Conservation (phyloP, 2,888 invertebrate genomes). For the Pelosia muscerda region DNA sequence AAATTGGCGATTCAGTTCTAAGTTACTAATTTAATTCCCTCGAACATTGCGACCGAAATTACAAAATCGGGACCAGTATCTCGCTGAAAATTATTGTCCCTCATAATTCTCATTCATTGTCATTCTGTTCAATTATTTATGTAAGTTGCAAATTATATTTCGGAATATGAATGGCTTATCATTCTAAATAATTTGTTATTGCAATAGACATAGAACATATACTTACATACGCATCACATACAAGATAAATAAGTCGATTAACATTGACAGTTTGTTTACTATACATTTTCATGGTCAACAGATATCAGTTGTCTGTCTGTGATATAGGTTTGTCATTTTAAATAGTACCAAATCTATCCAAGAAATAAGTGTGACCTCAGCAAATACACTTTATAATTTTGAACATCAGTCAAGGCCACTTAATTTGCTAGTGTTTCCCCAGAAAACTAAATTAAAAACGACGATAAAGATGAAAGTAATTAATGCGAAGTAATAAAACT, state of each 20-base stretch:
- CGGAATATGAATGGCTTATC: not conserved
- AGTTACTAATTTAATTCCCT: conserved; percentile 13
- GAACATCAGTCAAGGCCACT: not conserved
- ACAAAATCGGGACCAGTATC: not conserved
- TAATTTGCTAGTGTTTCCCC: not conserved
- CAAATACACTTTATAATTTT: too few species aligned
- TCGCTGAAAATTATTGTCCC: not conserved
- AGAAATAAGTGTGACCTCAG: not conserved
- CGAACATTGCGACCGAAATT: conserved; percentile 15
- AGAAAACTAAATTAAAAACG: conserved; percentile 7
- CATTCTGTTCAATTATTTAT: not conserved
- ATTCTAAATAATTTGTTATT: not conserved
- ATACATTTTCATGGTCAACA: not conserved
- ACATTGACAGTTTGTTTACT: conserved; percentile 2
- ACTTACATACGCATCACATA: not conserved
- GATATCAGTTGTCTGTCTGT: not conserved
- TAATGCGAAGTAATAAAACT: conserved; percentile 33
- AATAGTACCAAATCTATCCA: not conserved
- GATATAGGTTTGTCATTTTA: not conserved
- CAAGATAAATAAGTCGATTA: too few species aligned
- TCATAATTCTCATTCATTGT: conserved; percentile 8
- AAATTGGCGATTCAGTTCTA: conserved; percentile 21
- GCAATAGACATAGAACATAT: not conserved
- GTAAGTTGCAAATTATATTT: not conserved
- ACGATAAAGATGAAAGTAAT: conserved; percentile 31